A percentile compares a stretch with the other conserved stretches of the same genome.
Conservation (phyloP, 2,888 invertebrate genomes). For the Heliothis peltigera region DNA sequence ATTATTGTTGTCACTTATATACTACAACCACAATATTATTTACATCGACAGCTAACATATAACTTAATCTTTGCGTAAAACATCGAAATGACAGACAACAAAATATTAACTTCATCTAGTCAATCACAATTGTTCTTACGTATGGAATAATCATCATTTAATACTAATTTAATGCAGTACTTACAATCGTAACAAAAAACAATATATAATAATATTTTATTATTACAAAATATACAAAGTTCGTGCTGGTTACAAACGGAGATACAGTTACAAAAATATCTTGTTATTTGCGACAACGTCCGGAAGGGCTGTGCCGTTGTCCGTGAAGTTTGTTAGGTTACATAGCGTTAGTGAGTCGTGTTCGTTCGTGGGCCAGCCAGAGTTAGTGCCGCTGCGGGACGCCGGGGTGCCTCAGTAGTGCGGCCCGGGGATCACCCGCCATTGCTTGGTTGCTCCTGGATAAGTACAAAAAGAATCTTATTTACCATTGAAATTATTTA, state of each 20-base stretch:
- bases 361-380: constrained; percentile 48
- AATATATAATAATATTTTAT: constrained; percentile 65
- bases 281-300: constrained; percentile 40
- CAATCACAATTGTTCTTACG: constrained; percentile 73
- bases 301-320: constrained; percentile 61
- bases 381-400: constrained; percentile 46
- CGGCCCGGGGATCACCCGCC: constrained; percentile 78
- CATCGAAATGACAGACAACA: constrained; percentile 54
- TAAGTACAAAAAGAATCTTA: not conserved
- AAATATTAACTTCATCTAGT: constrained; percentile 47
- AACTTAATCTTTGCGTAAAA: constrained; percentile 62
- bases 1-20: constrained; percentile 64
- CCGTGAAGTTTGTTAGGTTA: constrained; percentile 53
- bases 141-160: constrained; percentile 74
- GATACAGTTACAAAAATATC: constrained; percentile 59
- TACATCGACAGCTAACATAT: constrained; percentile 60
- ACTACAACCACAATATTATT: constrained; percentile 59
- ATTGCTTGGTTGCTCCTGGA: constrained; percentile 84
- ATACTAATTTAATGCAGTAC: constrained; percentile 71
- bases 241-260: constrained; percentile 54
- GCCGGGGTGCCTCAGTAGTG: constrained; percentile 28
- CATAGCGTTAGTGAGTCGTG: constrained; percentile 51
- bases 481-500: too few species aligned
- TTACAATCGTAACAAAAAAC: constrained; percentile 64
- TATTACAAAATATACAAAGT: constrained; percentile 83